Conservation (phyloP, 2,797 vertebrate species). For the Catamblyrhynchus diadema region DNA sequence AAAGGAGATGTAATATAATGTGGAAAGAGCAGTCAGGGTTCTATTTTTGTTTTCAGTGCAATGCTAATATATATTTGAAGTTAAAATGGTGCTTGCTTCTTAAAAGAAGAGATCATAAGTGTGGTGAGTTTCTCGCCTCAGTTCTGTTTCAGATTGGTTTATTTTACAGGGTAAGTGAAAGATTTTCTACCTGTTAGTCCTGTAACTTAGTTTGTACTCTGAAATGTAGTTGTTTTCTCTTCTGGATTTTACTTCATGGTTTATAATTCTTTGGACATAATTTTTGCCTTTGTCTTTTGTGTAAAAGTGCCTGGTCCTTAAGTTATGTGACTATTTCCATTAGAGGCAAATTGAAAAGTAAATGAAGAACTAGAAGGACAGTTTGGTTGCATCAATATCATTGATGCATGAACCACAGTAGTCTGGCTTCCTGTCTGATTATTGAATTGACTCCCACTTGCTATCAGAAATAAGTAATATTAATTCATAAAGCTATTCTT, state of each 20-base stretch:
- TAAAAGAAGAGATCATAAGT: background rate
- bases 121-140: background rate
- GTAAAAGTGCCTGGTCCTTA: background rate
- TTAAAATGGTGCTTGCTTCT: background rate
- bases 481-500: background rate
- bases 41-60: background rate
- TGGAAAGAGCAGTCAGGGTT: background rate
- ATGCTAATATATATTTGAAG: background rate
- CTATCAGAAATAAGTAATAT: background rate
- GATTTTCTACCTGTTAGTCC: background rate
- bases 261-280: background rate
- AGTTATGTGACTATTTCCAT: background rate
- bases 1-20: background rate
- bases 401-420: constrained; percentile 1
- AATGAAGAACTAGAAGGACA: constrained; percentile 12
- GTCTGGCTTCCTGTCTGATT: background rate
- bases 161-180: background rate
- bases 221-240: background rate
- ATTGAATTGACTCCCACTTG: constrained; percentile 7
- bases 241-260: background rate
- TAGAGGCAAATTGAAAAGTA: constrained; percentile 11
- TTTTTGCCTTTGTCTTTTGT: constrained; percentile 5
- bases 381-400: background rate
- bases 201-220: background rate
- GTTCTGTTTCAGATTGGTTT: background rate